These are phyloP conservation scores for Megaptera novaeangliae DNA, from an alignment of 2,113 vertebrate genomes.

Conservation along the genomic window DNA sequence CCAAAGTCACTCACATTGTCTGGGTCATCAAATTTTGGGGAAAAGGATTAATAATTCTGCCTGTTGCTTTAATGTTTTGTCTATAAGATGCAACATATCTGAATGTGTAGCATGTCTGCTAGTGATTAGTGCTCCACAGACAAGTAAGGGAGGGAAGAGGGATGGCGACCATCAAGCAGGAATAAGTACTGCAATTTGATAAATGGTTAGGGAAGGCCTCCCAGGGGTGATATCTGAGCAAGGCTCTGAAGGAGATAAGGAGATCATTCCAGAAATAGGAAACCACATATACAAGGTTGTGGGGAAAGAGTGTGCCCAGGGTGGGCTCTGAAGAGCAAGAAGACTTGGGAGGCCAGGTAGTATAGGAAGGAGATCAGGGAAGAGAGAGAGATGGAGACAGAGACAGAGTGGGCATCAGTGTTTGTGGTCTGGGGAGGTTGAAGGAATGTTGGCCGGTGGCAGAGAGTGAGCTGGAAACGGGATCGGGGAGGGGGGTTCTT, in stretches of 20 bases:
- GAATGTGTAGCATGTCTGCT: too few relatives aligned
- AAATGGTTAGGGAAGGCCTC: not conserved
- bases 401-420: not conserved
- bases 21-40: not conserved
- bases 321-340: not conserved
- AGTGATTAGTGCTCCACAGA: not conserved
- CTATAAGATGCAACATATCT: not conserved
- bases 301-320: not conserved
- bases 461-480: not conserved
- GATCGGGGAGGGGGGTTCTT: not conserved
- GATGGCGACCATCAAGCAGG: accelerated
- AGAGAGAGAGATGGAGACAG: not conserved
- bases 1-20: not conserved
- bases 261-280: not conserved
- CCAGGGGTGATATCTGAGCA: not conserved
- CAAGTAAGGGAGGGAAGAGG: not conserved
- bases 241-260: not conserved
- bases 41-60: not conserved
- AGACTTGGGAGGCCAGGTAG: too few relatives aligned
- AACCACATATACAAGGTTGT: not conserved
- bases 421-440: not conserved
- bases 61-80: not conserved
- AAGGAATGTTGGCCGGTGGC: not conserved
- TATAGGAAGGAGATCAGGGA: not conserved
- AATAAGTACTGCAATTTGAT: not conserved